phyloP scores from a whole-genome alignment of 2,113 vertebrate genomes.

The Micronycteris hirsuta region DNA sequence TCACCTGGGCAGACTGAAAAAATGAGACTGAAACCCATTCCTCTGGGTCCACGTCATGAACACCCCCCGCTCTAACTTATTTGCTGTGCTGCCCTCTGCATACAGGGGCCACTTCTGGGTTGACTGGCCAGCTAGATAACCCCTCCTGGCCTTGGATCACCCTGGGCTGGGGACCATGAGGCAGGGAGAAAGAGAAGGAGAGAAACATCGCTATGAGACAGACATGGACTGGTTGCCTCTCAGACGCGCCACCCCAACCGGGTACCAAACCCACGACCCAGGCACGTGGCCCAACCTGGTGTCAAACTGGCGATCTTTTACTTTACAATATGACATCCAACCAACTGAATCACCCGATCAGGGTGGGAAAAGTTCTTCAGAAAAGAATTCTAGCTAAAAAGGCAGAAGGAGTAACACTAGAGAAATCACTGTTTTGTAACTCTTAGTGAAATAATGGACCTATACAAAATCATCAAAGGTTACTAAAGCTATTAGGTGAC shows the following conservation, averaged over 20 bases:
- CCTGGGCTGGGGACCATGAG: fast-evolving
- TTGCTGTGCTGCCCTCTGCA: neutral
- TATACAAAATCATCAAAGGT: neutral
- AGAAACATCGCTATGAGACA: no score
- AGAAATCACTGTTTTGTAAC: neutral
- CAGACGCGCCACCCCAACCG: no score
- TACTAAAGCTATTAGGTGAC: neutral
- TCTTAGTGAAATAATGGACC: neutral
- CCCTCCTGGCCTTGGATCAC: neutral
- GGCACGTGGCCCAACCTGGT: no score
- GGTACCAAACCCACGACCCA: no score
- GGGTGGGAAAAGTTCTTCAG: neutral
- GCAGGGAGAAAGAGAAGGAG: no score
- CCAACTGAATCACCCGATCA: no score
- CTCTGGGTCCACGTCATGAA: neutral
- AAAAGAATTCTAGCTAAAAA: slow-evolving; percentile 21
- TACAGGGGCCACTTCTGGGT: neutral
- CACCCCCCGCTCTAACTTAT: no score
- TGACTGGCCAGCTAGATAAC: neutral
- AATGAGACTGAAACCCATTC: neutral
- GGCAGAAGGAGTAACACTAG: neutral
- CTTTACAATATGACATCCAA: no score
- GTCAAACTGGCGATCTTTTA: no score
- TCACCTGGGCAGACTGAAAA: neutral
- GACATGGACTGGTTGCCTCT: no score